Conservation (phyloP, 2,797 vertebrate species). For the Ambastaia sidthimunki region DNA sequence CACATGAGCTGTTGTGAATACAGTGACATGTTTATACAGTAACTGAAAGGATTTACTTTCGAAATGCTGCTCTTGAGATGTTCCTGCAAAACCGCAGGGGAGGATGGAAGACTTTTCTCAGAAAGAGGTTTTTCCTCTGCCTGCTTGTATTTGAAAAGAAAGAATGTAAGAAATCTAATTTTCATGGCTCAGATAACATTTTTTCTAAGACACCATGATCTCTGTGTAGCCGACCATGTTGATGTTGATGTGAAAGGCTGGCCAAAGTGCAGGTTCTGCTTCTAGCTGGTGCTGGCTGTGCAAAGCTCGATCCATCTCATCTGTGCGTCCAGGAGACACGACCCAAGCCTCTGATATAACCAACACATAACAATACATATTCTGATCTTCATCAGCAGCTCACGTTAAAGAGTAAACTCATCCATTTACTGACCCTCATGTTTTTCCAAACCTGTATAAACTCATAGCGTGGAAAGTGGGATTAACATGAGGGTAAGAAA, state of each 20-base stretch:
- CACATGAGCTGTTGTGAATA: background rate
- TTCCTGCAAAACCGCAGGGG: slow-evolving; percentile 84
- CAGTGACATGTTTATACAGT: background rate
- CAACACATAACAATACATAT: slow-evolving; percentile 34
- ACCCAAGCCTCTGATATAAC: slow-evolving; percentile 81
- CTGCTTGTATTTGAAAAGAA: slow-evolving; percentile 67
- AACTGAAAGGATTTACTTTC: slow-evolving; percentile 77
- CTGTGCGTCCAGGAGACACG: slow-evolving; percentile 78
- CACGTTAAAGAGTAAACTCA: background rate
- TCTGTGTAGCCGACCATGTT: slow-evolving; percentile 85
- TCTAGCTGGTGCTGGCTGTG: slow-evolving; percentile 89
- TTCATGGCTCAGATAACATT: no score
- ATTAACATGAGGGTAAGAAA: no score
- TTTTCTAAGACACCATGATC: background rate
- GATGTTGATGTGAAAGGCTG: slow-evolving; percentile 89
- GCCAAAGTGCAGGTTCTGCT: slow-evolving; percentile 86
- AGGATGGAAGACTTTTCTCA: slow-evolving; percentile 88
- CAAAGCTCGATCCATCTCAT: slow-evolving; percentile 81
- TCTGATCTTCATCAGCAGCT: background rate
- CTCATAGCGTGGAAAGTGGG: no score
- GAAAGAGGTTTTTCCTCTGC: slow-evolving; percentile 89
- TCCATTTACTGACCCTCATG: no score
- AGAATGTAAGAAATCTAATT: background rate
- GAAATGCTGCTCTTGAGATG: slow-evolving; percentile 94
- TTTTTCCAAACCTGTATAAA: no score